Evolutionary conservation across 1,140 invertebrate species (phyloP).

Genomic region (Venustaconcha ellipsiformis): DNA sequence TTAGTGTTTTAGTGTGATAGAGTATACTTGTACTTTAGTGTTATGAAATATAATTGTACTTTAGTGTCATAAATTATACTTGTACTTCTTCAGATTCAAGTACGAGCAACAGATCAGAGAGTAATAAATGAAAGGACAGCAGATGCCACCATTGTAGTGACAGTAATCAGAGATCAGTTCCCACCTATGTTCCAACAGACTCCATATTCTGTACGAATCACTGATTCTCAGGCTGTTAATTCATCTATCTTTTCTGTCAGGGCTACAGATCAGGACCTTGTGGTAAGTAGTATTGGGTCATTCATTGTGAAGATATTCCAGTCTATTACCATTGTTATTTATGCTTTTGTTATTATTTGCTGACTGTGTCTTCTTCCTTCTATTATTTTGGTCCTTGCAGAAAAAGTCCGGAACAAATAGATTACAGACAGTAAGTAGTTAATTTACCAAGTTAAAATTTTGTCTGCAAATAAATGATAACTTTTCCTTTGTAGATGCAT

Average conservation of each 20-base stretch:
- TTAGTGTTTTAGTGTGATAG: not conserved
- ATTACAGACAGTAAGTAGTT: no score
- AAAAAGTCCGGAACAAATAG: no score
- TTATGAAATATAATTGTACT: not conserved
- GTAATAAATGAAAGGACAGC: slow-evolving; percentile 29
- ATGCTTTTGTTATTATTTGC: no score
- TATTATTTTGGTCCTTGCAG: no score
- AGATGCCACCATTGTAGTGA: slow-evolving; percentile 21
- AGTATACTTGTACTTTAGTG: not conserved
- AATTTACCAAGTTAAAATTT: no score
- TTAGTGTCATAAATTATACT: not conserved
- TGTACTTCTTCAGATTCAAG: slow-evolving; percentile 26
- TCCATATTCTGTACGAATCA: slow-evolving; percentile 35
- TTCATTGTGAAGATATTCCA: no score
- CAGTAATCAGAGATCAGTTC: slow-evolving; percentile 32
- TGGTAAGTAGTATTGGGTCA: slow-evolving; percentile 16
- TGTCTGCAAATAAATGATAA: no score
- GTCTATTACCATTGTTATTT: no score
- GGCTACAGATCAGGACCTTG: slow-evolving; percentile 32
- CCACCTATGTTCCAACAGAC: slow-evolving; percentile 33
- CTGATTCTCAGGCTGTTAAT: slow-evolving; percentile 25
- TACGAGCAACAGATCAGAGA: slow-evolving; percentile 39
- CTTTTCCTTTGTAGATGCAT: no score
- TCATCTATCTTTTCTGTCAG: slow-evolving; percentile 33
- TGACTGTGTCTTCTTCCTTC: no score